Conservation (phyloP, 2,113 vertebrate genomes). For the Perognathus longimembris region DNA sequence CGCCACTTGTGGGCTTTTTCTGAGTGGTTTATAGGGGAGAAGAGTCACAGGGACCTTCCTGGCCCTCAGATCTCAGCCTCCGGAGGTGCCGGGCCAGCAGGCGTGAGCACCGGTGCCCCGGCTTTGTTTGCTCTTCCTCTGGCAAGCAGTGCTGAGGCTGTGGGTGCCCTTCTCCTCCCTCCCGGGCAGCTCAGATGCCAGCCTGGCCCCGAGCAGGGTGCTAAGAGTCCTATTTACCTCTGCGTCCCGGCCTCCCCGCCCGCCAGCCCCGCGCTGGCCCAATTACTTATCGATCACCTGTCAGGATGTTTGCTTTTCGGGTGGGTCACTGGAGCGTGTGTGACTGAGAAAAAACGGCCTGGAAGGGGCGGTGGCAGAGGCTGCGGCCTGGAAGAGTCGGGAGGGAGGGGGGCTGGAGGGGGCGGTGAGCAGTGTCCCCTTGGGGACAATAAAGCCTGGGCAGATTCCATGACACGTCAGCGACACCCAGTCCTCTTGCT, state of each 20-base stretch:
- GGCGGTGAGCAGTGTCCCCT: not conserved
- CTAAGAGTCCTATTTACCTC: constrained; percentile 68
- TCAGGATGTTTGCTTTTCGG: constrained; percentile 85
- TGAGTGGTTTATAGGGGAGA: no score
- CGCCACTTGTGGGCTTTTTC: no score
- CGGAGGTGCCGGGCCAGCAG: no score
- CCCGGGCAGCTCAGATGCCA: not conserved
- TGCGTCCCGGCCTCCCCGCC: constrained; percentile 67
- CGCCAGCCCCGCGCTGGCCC: constrained; percentile 68
- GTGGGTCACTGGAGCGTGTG: constrained; percentile 76
- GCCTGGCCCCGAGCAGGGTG: not conserved
- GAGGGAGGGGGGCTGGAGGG: not conserved
- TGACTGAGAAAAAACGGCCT: constrained; percentile 61
- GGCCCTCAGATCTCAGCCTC: no score
- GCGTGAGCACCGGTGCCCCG: not conserved
- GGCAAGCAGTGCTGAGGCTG: not conserved
- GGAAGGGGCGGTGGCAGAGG: not conserved
- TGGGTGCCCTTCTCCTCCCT: not conserved
- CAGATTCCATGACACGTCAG: constrained; percentile 53
- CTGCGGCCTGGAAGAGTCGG: not conserved
- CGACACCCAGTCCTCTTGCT: constrained; percentile 35
- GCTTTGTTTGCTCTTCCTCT: not conserved
- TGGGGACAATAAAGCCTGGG: constrained; percentile 4
- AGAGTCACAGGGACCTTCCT: no score
- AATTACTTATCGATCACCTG: constrained; percentile 85